Base-by-base conservation (phyloP, 2,888 invertebrate genomes). In the Caenorhabditis becei region DNA sequence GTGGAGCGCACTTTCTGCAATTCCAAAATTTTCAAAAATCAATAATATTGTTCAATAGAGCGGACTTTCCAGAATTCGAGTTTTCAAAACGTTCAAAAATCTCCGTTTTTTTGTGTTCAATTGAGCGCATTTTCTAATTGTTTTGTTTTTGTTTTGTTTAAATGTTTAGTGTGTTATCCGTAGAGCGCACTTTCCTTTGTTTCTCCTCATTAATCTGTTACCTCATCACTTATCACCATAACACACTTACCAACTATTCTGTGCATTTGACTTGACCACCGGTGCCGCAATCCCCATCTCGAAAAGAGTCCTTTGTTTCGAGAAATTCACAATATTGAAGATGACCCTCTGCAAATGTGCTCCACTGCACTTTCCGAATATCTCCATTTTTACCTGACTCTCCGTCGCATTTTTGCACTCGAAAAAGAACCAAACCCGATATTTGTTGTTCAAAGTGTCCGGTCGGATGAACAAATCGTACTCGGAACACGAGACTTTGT, bases 371-470 rank as follows among this genome's bases (percentile, higher is more conserved):
- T 16, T 10, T 2, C 16, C 8, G 8, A 10, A 18, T 47, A 20
- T 24, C 23, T 26, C 14, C 4, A 18, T 66, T 35, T 53, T 41
- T 11, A 85, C 86, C 81, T 88, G 87, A 71, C 85, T 88, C 18
- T 84, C 77, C 3, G 65, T 74, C 3, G 85, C 83, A 71, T 87
- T 88, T 18, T 81, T 72, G 56, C 86, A 97, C 0, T 97, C 96
- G 91, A 98, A 99, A 92, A 98, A 97, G 92, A 97, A 98, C 98
- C 97, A 98, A 87, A 97, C 95, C 61, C 98, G 93, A 83, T 95
- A 94, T 54, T 96, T 94, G 0, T 97, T 97, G 91, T 96, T 95
- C 92, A 97, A 97, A 0, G 97, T 97, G 92, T 99, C 98, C 0
- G 98, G 97, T 53, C 98, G 93, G 70, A 99, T 94, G 92, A 95